Base-by-base conservation (phyloP, 2,888 invertebrate species). In the Drosophila dives region DNA sequence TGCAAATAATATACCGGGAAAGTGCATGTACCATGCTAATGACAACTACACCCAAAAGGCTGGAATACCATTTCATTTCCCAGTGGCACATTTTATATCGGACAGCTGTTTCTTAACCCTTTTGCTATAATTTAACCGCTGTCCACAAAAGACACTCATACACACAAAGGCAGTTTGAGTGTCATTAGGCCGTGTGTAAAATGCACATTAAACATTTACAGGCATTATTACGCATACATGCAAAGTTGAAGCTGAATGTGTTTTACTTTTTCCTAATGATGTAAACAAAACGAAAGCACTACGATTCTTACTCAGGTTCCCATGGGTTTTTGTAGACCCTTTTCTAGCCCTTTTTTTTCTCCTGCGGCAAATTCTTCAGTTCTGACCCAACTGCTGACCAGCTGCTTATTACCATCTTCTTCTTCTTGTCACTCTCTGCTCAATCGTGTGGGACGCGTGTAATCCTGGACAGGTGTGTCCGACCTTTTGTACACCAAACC, bases 151-250 rank as follows among this genome's bases (percentile, higher is more conserved):
- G 49, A 36, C 8, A 12, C 12, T 45, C 20, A 42, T 6, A 20
- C 5, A 3, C 38, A 33, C 68, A 48, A 36, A 36, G 61, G 45
- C 65, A 75, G 58, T 60, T 67, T 69, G 50, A 53, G 11, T 66
- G 63, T 67, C 69, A 68, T 79, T 78, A 75, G 63, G 54, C 60
- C 48, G 51, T 51, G 23, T 50, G 66, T 51, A 45, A 49, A 70
- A 69, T 79, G 79, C 69, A 45, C 75, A 79, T 79, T 79, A 75
- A 78, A 65, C 66, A 75, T 79, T 67, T 65, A 77, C 59, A 55
- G 53, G 45, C 26, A 29, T 48, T 60, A 51, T 66, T 51, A 55
- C 50, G 49, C 61, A 60, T 32, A 42, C 6, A 32, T 32, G 26
- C 26, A 23, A 26, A n/a, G 20, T 34, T 56, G 48, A 42, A 20